Evolutionary conservation across 1,140 invertebrate species (phyloP), one percentile per base, ranked within the genome.

Genomic region (Nebria ingens): DNA sequence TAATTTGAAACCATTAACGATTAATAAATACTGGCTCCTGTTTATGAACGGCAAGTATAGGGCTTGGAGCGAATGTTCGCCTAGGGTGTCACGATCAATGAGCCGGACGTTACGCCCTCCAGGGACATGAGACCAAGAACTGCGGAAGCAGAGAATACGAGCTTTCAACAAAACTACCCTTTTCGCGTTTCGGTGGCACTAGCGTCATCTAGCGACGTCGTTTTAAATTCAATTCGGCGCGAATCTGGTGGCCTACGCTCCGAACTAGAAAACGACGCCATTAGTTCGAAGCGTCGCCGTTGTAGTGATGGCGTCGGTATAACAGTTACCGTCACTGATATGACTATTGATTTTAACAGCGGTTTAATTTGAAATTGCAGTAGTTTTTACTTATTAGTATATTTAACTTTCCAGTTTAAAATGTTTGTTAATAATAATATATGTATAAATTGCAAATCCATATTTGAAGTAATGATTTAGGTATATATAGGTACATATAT

Each of bases 21-120:
- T n/a, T n/a, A n/a, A n/a, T n/a, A n/a, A n/a, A n/a, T n/a, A n/a
- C n/a, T n/a, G n/a, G n/a, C n/a, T n/a, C n/a, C n/a, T n/a, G n/a
- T n/a, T n/a, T n/a, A n/a, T n/a, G n/a, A n/a, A n/a, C n/a, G n/a
- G n/a, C n/a, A n/a, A n/a, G n/a, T n/a, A n/a, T n/a, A n/a, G n/a
- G n/a, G n/a, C n/a, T n/a, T n/a, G n/a, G n/a, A n/a, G n/a, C n/a
- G n/a, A 34, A 17, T 17, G 17, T 12, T 9, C 40, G 15, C 40
- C 40, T 45, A 11, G 40, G 40, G 40, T 45, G 40, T 45, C 40
- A 17, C 40, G 40, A 45, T 45, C 40, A 45, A 45, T 45, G 40
- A 45, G 17, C 6, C 40, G 40, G 40, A 45, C 15, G 40, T 45
- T 45, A 12, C 40, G 17, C 40, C 40, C 40, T 45, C 40, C 9